Base-by-base conservation (phyloP, 2,888 invertebrate species). In the Clanis bilineata region DNA sequence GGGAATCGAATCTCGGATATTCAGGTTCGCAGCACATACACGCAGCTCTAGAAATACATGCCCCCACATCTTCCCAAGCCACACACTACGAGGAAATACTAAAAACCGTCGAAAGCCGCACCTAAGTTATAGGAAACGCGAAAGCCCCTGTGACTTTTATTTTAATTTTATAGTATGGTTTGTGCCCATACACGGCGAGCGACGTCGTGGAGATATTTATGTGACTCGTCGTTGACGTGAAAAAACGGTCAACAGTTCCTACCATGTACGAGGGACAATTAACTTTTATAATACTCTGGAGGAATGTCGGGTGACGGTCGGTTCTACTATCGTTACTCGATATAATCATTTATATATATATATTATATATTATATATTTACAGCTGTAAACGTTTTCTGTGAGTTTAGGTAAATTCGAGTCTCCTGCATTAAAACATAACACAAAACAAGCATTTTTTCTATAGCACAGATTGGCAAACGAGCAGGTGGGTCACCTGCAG, bases 271-370 rank as follows among this genome's bases (percentile, higher is more conserved):
- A 57, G 58, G 59, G 32, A 69, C 64, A 64, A 68, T 70, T 68
- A 67, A 68, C 62, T 68, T 70, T 69, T 69, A 67, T 65, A 61
- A 63, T 65, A 63, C 64, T 62, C 62, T 57, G 56, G 60, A 61
- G 63, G 69, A 67, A 70, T 68, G 62, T 45, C 12, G 54, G 60
- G 36, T 45, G 61, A n/a, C 57, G 44, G 45, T 47, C 0, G 41
- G 12, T 18, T 15, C 39, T 57, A 58, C 58, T 57, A 62, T 32
- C 21, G 15, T 7, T 56, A 61, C 21, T 64, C 60, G 36, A 28
- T n/a, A 18, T 57, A 23, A 15, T 25, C 25, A n/a, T n/a, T n/a
- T n/a, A n/a, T n/a, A n/a, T n/a, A n/a, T n/a, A n/a, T n/a, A n/a
- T n/a, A n/a, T n/a, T n/a, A n/a, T n/a, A n/a, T n/a, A n/a, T n/a